Evolutionary conservation across 2,888 invertebrate genomes (phyloP), one percentile per base, ranked within the genome.

Genomic region (Drosophila conformis): DNA sequence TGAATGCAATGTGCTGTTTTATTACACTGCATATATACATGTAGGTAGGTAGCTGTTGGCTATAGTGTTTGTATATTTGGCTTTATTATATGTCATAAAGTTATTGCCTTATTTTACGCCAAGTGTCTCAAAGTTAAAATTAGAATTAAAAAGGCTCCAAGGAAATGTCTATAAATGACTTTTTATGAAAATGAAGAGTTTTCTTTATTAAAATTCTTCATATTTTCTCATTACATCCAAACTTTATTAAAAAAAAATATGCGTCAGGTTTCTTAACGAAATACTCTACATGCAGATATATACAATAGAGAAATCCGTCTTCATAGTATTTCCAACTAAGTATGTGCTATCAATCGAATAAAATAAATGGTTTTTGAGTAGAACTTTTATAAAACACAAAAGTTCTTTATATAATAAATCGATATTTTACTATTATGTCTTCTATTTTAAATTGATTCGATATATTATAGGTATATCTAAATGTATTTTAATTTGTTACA

Each of bases 181-280:
- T 11, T 13, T 42, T 3, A 1, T 21, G 6, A 6, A 42, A 42
- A 13, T 42, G 0, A 6, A 6, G 6, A 42, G 21, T 21, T 42
- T 21, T 42, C 11, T 13, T 21, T 42, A n/a, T 40, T n/a, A 11
- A 5, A n/a, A 13, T 6, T 6, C 21, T 42, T 3, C 1, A 0
- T 1, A 7, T 13, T 21, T 21, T 21, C 5, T 11, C 5, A 42
- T 11, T 40, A 5, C 2, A 40, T 40, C 2, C n/a, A n/a, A 1
- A 1, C 0, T 2, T 2, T 11, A n/a, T 2, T 2, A n/a, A 10
- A n/a, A 11, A 42, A n/a, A 21, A 42, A 3, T 7, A 7, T 4
- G 15, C 36, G 15, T 36, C 7, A 36, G 3, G 13, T 36, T 36
- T 38, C 18, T 38, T 38, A 18, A 3, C 6, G 11, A 11, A 42